Conservation (phyloP, 2,113 vertebrate genomes). For the Podiceps cristatus region DNA sequence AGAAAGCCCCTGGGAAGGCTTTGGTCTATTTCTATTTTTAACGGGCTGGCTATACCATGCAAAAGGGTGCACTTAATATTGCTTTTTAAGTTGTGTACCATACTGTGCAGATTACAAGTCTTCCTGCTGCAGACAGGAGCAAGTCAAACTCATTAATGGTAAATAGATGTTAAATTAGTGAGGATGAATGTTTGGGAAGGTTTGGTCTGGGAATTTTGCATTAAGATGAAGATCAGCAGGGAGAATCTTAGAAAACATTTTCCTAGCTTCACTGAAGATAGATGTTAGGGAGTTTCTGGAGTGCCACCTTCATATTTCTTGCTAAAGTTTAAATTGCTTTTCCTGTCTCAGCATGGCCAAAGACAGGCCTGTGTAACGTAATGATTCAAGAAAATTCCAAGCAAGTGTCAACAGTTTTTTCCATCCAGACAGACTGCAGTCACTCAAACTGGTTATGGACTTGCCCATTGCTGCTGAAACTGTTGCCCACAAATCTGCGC, state of each 20-base stretch:
- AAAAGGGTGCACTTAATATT: neutral
- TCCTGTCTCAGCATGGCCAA: neutral
- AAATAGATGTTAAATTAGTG: neutral
- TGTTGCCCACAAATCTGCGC: neutral
- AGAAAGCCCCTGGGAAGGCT: neutral
- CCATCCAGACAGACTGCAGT: neutral
- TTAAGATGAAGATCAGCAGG: neutral
- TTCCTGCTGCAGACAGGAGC: neutral
- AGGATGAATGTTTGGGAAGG: neutral
- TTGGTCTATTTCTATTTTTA: conserved; percentile 49
- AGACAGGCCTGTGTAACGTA: neutral
- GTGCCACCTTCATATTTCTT: neutral
- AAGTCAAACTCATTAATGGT: neutral
- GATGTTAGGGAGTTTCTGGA: neutral
- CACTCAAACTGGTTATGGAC: neutral
- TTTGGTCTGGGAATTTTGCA: neutral
- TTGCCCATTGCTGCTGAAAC: neutral
- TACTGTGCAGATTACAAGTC: neutral
- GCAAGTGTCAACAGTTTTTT: neutral
- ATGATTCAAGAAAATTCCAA: neutral
- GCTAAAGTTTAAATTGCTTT: neutral
- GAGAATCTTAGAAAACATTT: neutral
- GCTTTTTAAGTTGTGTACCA: neutral
- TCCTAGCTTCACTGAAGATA: neutral
- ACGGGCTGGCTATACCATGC: neutral